Conservation (phyloP, 1,140 invertebrate genomes). For the Drepana arcuata region DNA sequence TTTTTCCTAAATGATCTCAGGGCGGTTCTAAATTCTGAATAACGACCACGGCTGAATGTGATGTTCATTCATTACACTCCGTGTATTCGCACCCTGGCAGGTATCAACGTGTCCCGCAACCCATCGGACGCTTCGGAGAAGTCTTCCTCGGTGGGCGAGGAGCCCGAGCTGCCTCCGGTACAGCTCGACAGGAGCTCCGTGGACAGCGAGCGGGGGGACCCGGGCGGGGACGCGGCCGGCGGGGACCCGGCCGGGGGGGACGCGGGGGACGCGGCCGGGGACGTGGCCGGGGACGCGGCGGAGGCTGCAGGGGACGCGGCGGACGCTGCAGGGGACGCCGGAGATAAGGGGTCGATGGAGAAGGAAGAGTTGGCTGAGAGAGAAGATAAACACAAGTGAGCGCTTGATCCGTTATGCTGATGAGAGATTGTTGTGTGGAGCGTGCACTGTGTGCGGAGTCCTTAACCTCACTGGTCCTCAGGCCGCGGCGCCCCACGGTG, state of each 20-base stretch:
- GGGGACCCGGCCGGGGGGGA: no score
- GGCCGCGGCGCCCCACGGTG: conserved; percentile 30
- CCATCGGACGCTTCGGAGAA: conserved; percentile 56
- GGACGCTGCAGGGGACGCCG: conserved; percentile 1
- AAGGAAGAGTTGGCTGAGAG: conserved; percentile 16
- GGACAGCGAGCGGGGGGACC: conserved; percentile 11
- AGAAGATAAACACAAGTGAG: conserved; percentile 31
- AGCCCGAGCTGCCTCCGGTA: conserved; percentile 17
- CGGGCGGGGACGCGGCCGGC: no score
- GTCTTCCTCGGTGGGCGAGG: conserved; percentile 22
- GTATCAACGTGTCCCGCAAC: conserved; percentile 49
- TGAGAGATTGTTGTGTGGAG: background rate
- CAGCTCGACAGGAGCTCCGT: conserved; percentile 9
- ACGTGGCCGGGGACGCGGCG: background rate
- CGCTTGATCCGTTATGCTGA: background rate
- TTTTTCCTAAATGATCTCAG: no score
- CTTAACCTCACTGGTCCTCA: conserved; percentile 8
- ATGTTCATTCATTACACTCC: no score
- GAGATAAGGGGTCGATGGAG: conserved; percentile 10
- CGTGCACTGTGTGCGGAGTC: background rate
- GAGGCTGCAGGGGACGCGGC: conserved; percentile 1
- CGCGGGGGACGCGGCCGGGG: no score
- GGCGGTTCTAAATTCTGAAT: no score
- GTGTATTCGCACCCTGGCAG: conserved; percentile 9
- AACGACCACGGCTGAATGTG: no score